Conservation (phyloP, 2,888 invertebrate species). For the Erynnis tages region DNA sequence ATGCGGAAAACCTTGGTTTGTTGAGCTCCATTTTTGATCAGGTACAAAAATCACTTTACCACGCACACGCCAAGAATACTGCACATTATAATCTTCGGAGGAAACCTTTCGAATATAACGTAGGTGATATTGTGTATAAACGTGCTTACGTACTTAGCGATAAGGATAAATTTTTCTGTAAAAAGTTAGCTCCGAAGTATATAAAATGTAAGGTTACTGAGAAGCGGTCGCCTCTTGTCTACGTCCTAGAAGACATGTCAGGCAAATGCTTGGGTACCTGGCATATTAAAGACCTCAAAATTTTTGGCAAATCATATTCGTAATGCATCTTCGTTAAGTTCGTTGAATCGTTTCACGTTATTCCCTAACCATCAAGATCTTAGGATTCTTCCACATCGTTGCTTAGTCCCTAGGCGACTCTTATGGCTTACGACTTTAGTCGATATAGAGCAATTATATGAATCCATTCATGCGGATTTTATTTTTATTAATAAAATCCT, state of each 20-base stretch:
- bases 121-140: slow-evolving; percentile 32
- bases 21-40: background rate
- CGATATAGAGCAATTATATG: too few relatives aligned
- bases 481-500: too few relatives aligned
- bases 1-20: slow-evolving; percentile 12
- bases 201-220: slow-evolving; percentile 27
- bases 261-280: background rate
- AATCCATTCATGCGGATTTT: too few relatives aligned
- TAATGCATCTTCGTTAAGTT: too few relatives aligned
- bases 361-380: too few relatives aligned
- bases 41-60: slow-evolving; percentile 13
- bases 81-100: slow-evolving; percentile 31
- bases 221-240: slow-evolving; percentile 33
- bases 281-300: background rate
- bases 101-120: slow-evolving; percentile 31
- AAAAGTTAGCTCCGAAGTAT: slow-evolving; percentile 36
- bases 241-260: slow-evolving; percentile 28
- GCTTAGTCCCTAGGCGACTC: too few relatives aligned
- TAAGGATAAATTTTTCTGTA: slow-evolving; percentile 32
- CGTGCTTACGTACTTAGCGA: slow-evolving; percentile 32
- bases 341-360: too few relatives aligned
- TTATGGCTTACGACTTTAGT: too few relatives aligned
- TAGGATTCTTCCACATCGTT: too few relatives aligned
- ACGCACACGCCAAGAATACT: slow-evolving; percentile 26
- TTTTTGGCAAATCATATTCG: background rate